phyloP scores from a whole-genome alignment of 2,888 invertebrate species.

The Petrolisthes cinctipes region DNA sequence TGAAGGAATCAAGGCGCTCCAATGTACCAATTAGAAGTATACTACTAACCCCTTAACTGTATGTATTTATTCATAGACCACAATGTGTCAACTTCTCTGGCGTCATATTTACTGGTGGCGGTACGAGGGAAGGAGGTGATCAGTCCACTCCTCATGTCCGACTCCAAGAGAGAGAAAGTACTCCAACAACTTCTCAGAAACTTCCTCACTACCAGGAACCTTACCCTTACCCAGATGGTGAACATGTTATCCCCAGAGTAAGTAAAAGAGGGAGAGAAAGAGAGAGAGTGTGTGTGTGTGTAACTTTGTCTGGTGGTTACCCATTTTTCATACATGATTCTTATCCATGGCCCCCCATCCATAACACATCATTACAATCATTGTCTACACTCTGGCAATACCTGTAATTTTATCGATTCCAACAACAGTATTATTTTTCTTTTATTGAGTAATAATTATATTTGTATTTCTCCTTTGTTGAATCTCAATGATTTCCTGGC shows the following conservation, averaged over 20 bases:
- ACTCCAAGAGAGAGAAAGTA: constrained; percentile 1
- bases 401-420: too few relatives aligned
- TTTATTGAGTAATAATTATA: too few relatives aligned
- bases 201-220: constrained; percentile 18
- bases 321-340: background rate
- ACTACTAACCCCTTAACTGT: too few relatives aligned
- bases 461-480: too few relatives aligned
- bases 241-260: constrained; percentile 40
- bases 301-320: constrained; percentile 11
- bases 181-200: constrained; percentile 18
- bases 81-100: constrained; percentile 44
- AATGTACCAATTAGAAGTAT: too few relatives aligned
- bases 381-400: too few relatives aligned
- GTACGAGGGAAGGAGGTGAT: constrained; percentile 43
- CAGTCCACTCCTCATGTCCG: constrained; percentile 19
- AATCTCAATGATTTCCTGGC: too few relatives aligned
- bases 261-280: background rate
- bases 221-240: constrained; percentile 35
- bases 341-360: too few relatives aligned
- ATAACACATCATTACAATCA: too few relatives aligned
- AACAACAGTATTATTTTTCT: too few relatives aligned
- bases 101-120: constrained; percentile 53
- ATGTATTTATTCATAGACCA: constrained; percentile 16
- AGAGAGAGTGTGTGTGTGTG: too few relatives aligned
- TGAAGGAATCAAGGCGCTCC: too few relatives aligned